Evolutionary conservation across 2,888 invertebrate genomes (phyloP).

Genomic region (Trachelus iudaicus): DNA sequence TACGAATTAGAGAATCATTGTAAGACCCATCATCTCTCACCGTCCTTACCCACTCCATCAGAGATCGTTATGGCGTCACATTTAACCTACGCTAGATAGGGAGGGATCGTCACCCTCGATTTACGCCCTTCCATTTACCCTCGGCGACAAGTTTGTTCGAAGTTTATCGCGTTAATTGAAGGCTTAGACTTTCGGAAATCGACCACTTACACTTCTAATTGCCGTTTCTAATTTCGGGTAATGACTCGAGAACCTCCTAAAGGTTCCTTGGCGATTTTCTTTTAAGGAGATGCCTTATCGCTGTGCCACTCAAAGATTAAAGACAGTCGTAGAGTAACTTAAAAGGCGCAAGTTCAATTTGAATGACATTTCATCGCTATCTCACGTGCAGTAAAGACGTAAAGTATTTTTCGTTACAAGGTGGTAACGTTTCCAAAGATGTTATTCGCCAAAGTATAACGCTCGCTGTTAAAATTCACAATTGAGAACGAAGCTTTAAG

Average conservation of each 20-base stretch:
- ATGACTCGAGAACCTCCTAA: conserved; percentile 34
- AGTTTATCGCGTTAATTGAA: conserved; percentile 43
- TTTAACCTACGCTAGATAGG: not conserved
- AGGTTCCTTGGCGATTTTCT: not conserved
- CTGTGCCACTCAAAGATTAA: not conserved
- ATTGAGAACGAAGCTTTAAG: not conserved
- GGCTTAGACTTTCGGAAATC: conserved; percentile 32
- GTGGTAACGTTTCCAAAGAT: not conserved
- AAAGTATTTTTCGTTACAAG: not conserved
- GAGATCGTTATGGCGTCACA: not conserved
- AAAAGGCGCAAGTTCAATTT: not conserved
- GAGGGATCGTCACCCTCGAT: conserved; percentile 3
- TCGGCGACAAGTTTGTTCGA: conserved; percentile 1
- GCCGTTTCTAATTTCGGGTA: conserved; percentile 42
- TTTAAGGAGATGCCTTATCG: not conserved
- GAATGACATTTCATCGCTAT: not conserved
- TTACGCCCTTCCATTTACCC: not conserved
- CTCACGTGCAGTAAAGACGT: not conserved
- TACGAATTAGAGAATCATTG: not conserved
- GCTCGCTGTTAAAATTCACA: not conserved
- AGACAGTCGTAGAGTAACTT: not conserved
- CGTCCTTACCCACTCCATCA: not conserved
- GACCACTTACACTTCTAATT: conserved; percentile 19
- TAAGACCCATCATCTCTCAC: not conserved
- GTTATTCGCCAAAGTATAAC: not conserved